Evolutionary conservation across 1,140 invertebrate genomes (phyloP), one percentile per base, ranked within the genome.

Genomic region (Macrobrachium nipponense): DNA sequence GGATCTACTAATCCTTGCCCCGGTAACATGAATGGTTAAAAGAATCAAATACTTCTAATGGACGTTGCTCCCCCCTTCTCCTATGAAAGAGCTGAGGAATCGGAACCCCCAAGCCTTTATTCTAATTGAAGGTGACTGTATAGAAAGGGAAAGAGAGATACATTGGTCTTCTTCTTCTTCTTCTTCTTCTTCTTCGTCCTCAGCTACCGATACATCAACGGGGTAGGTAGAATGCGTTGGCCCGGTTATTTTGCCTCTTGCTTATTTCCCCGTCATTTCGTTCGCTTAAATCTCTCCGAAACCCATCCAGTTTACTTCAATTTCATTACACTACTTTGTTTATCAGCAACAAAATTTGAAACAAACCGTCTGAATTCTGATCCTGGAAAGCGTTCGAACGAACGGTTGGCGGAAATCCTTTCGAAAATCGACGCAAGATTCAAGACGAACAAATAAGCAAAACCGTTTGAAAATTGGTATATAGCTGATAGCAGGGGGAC

Each of bases 11-110:
- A 70, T 70, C 68, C 68, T 70, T 70, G 51, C 51, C 51, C 51
- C 51, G 51, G 51, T 51, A 36, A 17, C 68, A 15, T 86, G 83
- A 86, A 86, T 86, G 83, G 77, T 77, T 86, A 86, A 86, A 77
- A 86, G 83, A 86, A 86, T 86, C 83, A 86, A 86, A 86, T 86
- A 86, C 83, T 86, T 86, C 80, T 86, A 86, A 86, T 86, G 83
- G 83, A 86, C 43, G 83, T 60, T 73, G 83, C 77, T 80, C 83
- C 83, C 83, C 83, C 27, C 62, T 80, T 80, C 36, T 68, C 66
- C 77, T 86, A 86, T 86, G 83, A 86, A 86, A 86, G 83, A 86
- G 77, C 83, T 59, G 64, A 51, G 51, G 83, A 68, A 80, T 80
- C 66, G 66, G 83, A 80, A 80, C 78, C 83, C 76, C 83, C 83